Percentiles rank a stretch among this genome's conserved stretches.
Evolutionary conservation across 2,888 invertebrate genomes (phyloP).

Genomic region (Aspidapion aeneum): DNA sequence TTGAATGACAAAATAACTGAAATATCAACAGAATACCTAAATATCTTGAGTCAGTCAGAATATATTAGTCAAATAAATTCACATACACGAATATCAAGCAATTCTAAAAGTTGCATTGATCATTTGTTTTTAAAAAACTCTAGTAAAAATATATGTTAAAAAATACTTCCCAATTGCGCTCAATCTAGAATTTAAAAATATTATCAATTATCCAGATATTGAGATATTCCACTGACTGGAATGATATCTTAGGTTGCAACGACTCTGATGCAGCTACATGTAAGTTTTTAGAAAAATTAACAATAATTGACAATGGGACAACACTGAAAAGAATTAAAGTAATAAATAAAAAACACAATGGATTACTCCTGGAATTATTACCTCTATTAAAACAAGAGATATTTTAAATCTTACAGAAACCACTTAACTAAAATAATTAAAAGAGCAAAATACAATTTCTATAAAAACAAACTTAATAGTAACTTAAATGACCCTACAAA

Average conservation of each 20-base stretch:
- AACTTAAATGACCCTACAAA: neutral
- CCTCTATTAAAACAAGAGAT: neutral
- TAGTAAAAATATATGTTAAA: neutral
- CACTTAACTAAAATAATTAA: neutral
- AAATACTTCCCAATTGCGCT: neutral
- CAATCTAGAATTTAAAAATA: neutral
- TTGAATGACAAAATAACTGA: neutral
- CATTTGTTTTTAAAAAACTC: neutral
- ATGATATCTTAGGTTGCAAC: neutral
- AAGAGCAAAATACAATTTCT: neutral
- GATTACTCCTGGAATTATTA: neutral
- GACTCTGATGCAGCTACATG: neutral
- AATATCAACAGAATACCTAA: neutral
- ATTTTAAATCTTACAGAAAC: neutral
- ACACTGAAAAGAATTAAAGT: neutral
- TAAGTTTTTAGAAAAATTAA: neutral
- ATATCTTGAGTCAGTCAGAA: neutral
- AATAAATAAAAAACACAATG: neutral
- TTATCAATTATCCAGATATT: neutral
- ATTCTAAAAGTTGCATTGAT: neutral
- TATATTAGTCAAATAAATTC: neutral
- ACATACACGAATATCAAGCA: neutral
- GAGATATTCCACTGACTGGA: neutral
- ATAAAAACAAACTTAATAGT: neutral
- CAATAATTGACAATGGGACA: neutral